Percentiles rank a stretch among this genome's conserved stretches.
phyloP scores from a whole-genome alignment of 2,113 vertebrate species.

The Channa argus region DNA sequence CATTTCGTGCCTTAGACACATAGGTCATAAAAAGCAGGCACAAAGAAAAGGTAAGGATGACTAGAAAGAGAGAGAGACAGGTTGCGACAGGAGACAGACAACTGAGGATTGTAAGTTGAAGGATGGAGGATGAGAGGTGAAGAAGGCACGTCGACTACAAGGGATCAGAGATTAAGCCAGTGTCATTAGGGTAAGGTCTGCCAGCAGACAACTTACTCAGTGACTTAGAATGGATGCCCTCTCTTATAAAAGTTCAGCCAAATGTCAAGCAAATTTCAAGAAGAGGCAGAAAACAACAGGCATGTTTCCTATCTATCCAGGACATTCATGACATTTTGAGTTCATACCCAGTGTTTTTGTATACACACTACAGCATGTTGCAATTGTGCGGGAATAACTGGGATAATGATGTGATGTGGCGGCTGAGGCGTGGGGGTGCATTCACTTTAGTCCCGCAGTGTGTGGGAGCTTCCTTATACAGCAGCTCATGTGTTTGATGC shows the following conservation, averaged over 20 bases:
- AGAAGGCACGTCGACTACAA: constrained; percentile 23
- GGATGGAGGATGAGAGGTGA: constrained; percentile 9
- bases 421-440: constrained; percentile 3
- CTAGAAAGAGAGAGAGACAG: not conserved
- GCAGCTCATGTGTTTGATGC: constrained; percentile 24
- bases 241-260: constrained; percentile 20
- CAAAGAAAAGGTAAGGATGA: not conserved
- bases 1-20: not conserved
- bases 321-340: not conserved
- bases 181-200: constrained; percentile 21
- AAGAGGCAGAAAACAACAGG: not conserved
- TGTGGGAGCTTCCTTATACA: constrained; percentile 1
- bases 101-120: constrained; percentile 29
- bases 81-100: not conserved
- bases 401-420: constrained; percentile 33
- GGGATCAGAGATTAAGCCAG: constrained; percentile 58
- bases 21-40: not conserved
- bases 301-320: not conserved
- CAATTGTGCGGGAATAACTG: constrained; percentile 15
- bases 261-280: constrained; percentile 40
- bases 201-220: constrained; percentile 41
- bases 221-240: constrained; percentile 28
- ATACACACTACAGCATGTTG: constrained; percentile 4
- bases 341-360: not conserved
- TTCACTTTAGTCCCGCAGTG: constrained; percentile 33